phyloP scores from a whole-genome alignment of 1,140 invertebrate genomes.

The Coenobita brevimanus region DNA sequence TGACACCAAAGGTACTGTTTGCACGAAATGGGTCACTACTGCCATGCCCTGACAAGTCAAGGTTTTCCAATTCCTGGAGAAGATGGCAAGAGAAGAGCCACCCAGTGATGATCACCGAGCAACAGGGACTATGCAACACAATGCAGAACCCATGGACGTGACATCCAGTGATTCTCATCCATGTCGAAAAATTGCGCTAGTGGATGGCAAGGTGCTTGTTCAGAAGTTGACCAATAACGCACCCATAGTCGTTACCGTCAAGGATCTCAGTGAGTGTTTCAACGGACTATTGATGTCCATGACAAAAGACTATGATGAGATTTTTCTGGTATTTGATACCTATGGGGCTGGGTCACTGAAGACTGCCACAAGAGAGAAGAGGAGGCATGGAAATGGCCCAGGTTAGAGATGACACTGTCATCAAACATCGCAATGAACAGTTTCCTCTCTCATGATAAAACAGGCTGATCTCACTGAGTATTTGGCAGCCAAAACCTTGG shows the following conservation, averaged over 20 bases:
- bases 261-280: conserved; percentile 33
- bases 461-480: conserved; percentile 49
- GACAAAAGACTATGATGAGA: conserved; percentile 29
- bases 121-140: no score
- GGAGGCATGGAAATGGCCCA: conserved; percentile 1
- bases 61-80: not conserved
- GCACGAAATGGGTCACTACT: conserved; percentile 11
- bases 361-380: not conserved
- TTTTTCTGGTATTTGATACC: conserved; percentile 27
- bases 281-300: not conserved
- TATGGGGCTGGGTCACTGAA: conserved; percentile 23
- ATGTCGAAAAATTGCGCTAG: conserved; percentile 23
- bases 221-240: conserved; percentile 35
- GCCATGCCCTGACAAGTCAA: conserved; percentile 18
- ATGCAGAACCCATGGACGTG: no score
- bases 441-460: conserved; percentile 61
- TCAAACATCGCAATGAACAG: conserved; percentile 57
- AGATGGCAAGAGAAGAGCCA: not conserved
- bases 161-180: not conserved
- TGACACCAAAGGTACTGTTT: conserved; percentile 20
- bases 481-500: conserved; percentile 3
- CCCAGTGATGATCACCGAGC: no score
- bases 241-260: conserved; percentile 22
- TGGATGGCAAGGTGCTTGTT: conserved; percentile 27
- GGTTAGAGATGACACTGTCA: conserved; percentile 31